phyloP scores from a whole-genome alignment of 2,888 invertebrate genomes.

The Zeuzera pyrina region DNA sequence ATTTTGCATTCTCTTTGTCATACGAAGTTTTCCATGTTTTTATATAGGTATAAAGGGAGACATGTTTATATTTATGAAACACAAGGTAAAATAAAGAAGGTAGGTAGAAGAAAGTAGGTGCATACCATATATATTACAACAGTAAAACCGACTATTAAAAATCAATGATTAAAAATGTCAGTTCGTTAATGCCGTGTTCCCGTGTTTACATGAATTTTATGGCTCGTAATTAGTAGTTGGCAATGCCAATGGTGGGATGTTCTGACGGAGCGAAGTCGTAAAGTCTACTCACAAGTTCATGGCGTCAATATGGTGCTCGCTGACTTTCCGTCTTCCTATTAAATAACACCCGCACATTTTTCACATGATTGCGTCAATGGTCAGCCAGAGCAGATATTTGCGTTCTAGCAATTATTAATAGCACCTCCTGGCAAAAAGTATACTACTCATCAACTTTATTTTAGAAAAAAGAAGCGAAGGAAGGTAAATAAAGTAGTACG shows the following conservation, averaged over 20 bases:
- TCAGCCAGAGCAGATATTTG: constrained; percentile 61
- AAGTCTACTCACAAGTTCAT: constrained; percentile 50
- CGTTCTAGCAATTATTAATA: constrained; percentile 62
- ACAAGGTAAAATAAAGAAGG: too few relatives aligned
- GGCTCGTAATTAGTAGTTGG: constrained; percentile 31
- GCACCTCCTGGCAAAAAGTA: constrained; percentile 58
- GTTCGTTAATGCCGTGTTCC: constrained; percentile 36
- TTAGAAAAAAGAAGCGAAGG: constrained; percentile 50
- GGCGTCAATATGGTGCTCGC: constrained; percentile 34
- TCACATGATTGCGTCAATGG: constrained; percentile 66
- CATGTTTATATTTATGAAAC: too few relatives aligned
- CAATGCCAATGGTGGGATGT: constrained; percentile 11
- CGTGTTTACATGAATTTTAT: constrained; percentile 46
- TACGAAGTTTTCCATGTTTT: too few relatives aligned
- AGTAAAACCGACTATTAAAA: not conserved
- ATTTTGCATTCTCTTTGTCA: too few relatives aligned
- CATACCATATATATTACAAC: too few relatives aligned
- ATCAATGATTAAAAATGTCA: constrained; percentile 18
- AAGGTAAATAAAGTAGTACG: constrained; percentile 64
- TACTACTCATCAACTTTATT: constrained; percentile 60
- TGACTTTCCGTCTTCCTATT: constrained; percentile 51
- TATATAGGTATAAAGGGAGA: too few relatives aligned
- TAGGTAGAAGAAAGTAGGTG: too few relatives aligned
- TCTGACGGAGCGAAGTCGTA: constrained; percentile 13
- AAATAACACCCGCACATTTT: constrained; percentile 64